These are phyloP conservation scores for Diprion similis DNA, from an alignment of 1,140 invertebrate species.

Conservation along the genomic window DNA sequence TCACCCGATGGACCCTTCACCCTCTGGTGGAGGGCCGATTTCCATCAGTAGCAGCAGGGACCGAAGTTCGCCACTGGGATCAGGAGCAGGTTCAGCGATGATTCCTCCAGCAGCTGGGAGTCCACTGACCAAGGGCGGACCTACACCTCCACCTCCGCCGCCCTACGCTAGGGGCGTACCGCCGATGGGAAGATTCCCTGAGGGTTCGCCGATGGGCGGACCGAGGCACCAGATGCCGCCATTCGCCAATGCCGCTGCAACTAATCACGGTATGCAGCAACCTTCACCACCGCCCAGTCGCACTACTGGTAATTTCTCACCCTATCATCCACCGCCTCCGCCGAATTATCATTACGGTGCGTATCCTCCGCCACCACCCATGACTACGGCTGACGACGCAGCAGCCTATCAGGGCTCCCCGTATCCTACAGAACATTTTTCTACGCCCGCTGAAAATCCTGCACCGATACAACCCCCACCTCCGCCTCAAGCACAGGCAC, in stretches of 20 bases:
- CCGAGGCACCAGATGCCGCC: conserved; percentile 55
- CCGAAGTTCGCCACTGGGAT: conserved; percentile 50
- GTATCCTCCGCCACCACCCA: conserved; percentile 58
- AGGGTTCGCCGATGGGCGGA: conserved; percentile 44
- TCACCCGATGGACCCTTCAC: conserved; percentile 65
- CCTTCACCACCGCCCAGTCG: conserved; percentile 53
- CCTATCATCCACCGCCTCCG: conserved; percentile 59
- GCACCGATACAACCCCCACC: conserved; percentile 50
- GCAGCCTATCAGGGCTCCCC: conserved; percentile 55
- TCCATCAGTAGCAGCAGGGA: conserved; percentile 55
- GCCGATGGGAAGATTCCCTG: conserved; percentile 44
- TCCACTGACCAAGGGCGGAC: conserved; percentile 53
- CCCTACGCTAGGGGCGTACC: conserved; percentile 47
- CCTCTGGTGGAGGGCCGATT: conserved; percentile 63
- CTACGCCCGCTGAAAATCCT: conserved; percentile 47
- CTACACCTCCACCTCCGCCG: conserved; percentile 49
- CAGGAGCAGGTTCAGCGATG: conserved; percentile 46
- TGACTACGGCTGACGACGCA: conserved; percentile 55
- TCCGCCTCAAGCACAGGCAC: conserved; percentile 28
- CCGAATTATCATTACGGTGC: conserved; percentile 61
- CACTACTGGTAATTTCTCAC: conserved; percentile 55
- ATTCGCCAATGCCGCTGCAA: conserved; percentile 44
- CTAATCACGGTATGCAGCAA: conserved; percentile 49
- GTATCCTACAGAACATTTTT: conserved; percentile 54
- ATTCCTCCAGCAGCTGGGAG: conserved; percentile 53